Conservation (phyloP, 2,113 vertebrate species). For the Gymnobelideus leadbeateri region DNA sequence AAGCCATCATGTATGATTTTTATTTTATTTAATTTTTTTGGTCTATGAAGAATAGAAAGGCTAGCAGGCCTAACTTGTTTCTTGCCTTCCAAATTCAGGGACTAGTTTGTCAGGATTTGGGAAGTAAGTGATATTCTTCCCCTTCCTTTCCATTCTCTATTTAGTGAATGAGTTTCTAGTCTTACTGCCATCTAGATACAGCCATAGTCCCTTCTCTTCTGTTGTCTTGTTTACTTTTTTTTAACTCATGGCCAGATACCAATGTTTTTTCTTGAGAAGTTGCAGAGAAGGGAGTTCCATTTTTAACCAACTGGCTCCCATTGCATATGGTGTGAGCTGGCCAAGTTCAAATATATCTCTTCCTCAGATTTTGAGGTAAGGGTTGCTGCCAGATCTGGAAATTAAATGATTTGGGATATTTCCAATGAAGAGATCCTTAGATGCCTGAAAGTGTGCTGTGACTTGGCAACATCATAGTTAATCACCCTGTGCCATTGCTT, state of each 20-base stretch:
- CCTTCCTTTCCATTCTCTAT: constrained; percentile 40
- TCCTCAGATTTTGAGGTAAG: constrained; percentile 40
- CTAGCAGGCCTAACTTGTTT: constrained; percentile 9
- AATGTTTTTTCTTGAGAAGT: constrained; percentile 53
- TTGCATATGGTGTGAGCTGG: constrained; percentile 25
- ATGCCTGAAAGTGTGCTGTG: background rate
- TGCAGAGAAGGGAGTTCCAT: background rate
- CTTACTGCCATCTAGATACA: constrained; percentile 10
- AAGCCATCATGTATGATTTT: background rate
- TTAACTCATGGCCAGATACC: background rate
- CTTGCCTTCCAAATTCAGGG: constrained; percentile 33
- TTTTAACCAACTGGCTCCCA: constrained; percentile 28
- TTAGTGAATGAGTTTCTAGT: constrained; percentile 10
- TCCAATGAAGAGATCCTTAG: constrained; percentile 1
- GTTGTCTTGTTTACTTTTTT: background rate
- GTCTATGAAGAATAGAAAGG: constrained; percentile 14
- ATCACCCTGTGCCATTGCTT: constrained; percentile 54
- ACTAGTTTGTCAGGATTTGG: constrained; percentile 22
- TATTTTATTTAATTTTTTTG: background rate
- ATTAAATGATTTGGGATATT: constrained; percentile 40
- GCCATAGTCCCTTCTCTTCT: background rate
- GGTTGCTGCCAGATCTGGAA: constrained; percentile 39
- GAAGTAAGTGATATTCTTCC: background rate
- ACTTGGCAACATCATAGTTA: constrained; percentile 35
- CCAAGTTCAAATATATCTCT: constrained; percentile 6